Conservation (phyloP, 2,113 vertebrate species). For the Aramus guarauna region DNA sequence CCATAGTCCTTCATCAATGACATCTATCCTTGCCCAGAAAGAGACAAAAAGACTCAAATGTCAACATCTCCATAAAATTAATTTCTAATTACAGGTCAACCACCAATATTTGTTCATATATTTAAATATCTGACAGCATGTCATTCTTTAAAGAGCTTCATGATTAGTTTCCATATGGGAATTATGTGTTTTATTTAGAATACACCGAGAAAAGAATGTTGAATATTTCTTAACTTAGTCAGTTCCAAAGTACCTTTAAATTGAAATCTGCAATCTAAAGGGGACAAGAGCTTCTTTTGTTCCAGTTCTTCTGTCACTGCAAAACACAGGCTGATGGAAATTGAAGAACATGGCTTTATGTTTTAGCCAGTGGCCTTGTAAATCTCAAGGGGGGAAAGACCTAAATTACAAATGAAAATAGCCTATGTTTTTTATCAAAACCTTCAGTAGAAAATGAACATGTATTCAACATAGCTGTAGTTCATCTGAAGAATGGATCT, state of each 20-base stretch:
- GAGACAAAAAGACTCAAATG: neutral
- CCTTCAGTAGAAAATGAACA: neutral
- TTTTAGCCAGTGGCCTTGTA: neutral
- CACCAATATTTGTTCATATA: neutral
- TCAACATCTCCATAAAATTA: neutral
- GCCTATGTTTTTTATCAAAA: neutral
- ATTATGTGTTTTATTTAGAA: neutral
- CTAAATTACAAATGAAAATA: neutral
- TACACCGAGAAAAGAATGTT: neutral
- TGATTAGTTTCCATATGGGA: neutral
- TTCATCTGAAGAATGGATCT: neutral
- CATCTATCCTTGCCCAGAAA: neutral
- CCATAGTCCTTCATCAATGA: neutral
- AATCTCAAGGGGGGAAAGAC: neutral
- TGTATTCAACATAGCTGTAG: neutral
- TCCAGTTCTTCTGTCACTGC: neutral
- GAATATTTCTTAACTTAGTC: neutral
- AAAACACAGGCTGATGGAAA: neutral
- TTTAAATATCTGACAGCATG: neutral
- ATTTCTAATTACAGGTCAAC: neutral
- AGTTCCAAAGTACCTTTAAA: neutral
- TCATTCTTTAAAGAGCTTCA: neutral
- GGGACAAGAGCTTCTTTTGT: neutral
- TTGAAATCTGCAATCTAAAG: neutral
- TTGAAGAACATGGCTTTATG: neutral